Conservation (phyloP, 2,113 vertebrate genomes). For the Tapirus terrestris region DNA sequence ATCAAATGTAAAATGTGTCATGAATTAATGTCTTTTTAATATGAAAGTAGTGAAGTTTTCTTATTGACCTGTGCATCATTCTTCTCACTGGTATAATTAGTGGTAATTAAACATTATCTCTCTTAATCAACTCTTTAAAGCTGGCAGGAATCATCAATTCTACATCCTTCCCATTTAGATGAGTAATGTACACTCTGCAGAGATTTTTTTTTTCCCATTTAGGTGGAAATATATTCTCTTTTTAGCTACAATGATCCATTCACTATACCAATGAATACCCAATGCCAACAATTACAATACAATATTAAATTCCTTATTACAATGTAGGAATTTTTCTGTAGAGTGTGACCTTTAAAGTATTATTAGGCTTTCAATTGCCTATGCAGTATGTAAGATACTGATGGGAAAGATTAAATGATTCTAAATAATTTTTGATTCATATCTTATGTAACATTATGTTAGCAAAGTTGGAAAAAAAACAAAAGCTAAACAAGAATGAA, state of each 20-base stretch:
- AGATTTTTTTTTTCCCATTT: conserved; percentile 1
- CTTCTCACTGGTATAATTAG: conserved; percentile 20
- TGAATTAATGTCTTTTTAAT: conserved; percentile 47
- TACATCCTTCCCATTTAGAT: conserved; percentile 26
- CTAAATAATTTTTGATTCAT: not conserved
- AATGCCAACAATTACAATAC: not conserved
- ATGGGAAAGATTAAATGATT: not conserved
- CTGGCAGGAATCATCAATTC: conserved; percentile 54
- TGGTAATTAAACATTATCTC: conserved; percentile 60
- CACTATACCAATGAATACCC: not conserved
- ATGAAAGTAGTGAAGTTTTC: conserved; percentile 43
- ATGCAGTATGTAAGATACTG: not conserved
- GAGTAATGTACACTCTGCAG: conserved; percentile 23
- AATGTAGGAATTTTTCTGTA: not conserved
- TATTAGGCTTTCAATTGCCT: not conserved
- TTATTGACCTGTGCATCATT: not conserved
- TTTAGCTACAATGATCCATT: not conserved
- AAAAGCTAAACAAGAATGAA: not conserved
- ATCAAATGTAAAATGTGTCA: conserved; percentile 25
- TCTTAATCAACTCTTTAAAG: conserved; percentile 50
- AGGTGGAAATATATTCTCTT: conserved; percentile 29
- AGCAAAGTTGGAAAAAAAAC: not conserved
- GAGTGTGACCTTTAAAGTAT: not conserved
- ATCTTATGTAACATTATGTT: not conserved
- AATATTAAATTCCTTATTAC: not conserved